These are phyloP conservation scores for Drosophila repleta DNA, from an alignment of 1,140 invertebrate genomes.

Conservation along the genomic window DNA sequence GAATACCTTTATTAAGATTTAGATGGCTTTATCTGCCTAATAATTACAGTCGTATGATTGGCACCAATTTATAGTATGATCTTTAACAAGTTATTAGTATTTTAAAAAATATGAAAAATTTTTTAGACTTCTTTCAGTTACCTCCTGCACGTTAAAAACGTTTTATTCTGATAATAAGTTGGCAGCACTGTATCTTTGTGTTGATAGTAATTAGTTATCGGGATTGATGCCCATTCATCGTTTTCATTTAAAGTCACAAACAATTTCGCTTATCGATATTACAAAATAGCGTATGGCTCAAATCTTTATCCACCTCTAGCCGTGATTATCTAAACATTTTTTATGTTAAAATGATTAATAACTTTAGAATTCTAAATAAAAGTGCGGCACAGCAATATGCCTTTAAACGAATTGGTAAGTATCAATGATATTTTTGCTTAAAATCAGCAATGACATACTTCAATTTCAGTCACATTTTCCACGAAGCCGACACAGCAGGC, in stretches of 20 bases:
- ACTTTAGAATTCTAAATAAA: constrained; percentile 42
- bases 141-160: no score
- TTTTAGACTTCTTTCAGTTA: no score
- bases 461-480: constrained; percentile 74
- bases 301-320: constrained; percentile 15
- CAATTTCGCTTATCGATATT: constrained; percentile 12
- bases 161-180: no score
- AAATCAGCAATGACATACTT: not conserved
- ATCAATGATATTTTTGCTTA: not conserved
- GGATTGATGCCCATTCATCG: not conserved
- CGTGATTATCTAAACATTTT: constrained; percentile 73
- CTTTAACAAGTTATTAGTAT: no score
- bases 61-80: no score
- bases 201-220: no score
- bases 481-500: constrained; percentile 70
- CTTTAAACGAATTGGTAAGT: constrained; percentile 65
- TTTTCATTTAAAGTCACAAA: not conserved
- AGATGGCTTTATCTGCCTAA: no score
- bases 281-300: not conserved
- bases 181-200: no score
- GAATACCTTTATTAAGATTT: no score
- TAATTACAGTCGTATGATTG: no score
- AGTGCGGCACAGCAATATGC: constrained; percentile 40
- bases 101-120: no score
- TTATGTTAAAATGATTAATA: constrained; percentile 69